Evolutionary conservation across 1,140 invertebrate species (phyloP).

Genomic region (Oryctes rhinoceros): DNA sequence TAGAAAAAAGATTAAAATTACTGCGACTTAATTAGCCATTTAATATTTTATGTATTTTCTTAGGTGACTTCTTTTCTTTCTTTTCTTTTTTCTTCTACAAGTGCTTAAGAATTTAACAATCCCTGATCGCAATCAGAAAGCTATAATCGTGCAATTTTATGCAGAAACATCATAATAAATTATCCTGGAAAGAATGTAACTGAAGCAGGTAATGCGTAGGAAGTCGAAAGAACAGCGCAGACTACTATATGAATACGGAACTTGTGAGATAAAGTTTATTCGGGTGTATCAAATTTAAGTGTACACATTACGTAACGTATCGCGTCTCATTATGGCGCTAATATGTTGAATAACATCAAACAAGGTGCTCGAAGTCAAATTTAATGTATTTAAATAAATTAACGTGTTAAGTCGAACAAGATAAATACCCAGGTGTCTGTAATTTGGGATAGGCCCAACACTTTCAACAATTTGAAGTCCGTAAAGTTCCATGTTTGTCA

Average conservation of each 20-base stretch:
- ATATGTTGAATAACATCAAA: conserved; percentile 35
- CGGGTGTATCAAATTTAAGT: conserved; percentile 24
- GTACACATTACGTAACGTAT: conserved; percentile 3
- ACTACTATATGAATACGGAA: background rate
- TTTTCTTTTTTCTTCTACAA: too few species aligned
- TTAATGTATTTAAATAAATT: conserved; percentile 34
- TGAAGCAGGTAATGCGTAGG: background rate
- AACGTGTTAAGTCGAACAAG: background rate
- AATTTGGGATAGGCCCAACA: conserved; percentile 25
- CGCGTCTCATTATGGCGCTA: conserved; percentile 21
- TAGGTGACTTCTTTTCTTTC: too few species aligned
- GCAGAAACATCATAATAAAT: background rate
- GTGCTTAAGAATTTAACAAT: background rate
- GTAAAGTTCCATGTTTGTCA: conserved; percentile 23
- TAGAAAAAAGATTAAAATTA: too few species aligned
- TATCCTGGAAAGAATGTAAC: background rate
- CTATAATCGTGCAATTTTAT: background rate
- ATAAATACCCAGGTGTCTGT: conserved; percentile 26
- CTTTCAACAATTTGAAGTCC: conserved; percentile 2
- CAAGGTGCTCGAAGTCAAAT: conserved; percentile 9
- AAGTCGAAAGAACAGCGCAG: background rate
- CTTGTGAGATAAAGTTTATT: background rate
- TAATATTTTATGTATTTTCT: too few species aligned
- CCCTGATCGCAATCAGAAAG: background rate
- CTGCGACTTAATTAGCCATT: too few species aligned